These are phyloP conservation scores for Mobula hypostoma DNA, from an alignment of 2,113 vertebrate species.

Conservation along the genomic window DNA sequence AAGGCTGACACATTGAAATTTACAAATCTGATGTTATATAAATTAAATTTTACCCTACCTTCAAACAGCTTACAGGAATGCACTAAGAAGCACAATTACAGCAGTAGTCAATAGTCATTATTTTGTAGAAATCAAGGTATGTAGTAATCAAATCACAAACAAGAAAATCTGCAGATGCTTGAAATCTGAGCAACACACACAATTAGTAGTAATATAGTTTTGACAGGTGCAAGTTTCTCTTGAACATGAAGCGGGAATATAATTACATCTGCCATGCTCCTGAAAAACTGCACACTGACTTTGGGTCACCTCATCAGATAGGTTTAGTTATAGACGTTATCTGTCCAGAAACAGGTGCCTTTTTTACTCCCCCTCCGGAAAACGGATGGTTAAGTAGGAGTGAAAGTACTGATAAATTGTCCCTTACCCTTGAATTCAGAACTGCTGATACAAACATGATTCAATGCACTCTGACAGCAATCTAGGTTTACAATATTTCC, in stretches of 20 bases:
- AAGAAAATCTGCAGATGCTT: no score
- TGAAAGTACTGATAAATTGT: background rate
- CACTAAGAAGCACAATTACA: background rate
- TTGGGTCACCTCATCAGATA: background rate
- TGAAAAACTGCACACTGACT: background rate
- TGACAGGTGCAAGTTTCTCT: background rate
- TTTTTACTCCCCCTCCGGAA: background rate
- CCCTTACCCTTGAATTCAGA: background rate
- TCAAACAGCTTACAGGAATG: background rate
- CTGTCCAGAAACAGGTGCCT: conserved; percentile 1
- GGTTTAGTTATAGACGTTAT: background rate
- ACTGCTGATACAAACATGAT: background rate
- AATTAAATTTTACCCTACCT: background rate
- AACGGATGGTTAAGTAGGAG: background rate
- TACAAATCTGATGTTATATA: background rate
- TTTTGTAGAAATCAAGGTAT: background rate
- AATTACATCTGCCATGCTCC: background rate
- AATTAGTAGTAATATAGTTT: background rate
- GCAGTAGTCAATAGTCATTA: background rate
- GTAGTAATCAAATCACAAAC: background rate
- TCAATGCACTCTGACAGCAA: conserved; percentile 1
- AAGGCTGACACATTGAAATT: background rate
- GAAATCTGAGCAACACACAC: no score
- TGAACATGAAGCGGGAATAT: background rate
- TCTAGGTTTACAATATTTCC: conserved; percentile 19